Evolutionary conservation across 2,888 invertebrate species (phyloP).

Genomic region (Ormyrus rosae): DNA sequence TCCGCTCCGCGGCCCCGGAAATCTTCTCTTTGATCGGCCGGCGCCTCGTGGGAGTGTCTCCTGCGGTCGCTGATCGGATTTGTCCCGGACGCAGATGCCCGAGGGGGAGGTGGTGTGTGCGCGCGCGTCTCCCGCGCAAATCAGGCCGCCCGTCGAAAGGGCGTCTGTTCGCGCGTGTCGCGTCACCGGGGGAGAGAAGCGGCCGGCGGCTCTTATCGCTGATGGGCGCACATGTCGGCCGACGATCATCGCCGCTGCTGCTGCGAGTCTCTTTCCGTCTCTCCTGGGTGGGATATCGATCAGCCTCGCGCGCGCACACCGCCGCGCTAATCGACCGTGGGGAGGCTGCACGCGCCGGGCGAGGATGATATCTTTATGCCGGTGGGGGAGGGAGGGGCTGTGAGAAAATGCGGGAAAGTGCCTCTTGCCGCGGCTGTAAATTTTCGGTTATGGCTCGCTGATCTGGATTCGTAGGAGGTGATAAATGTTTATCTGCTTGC

Average conservation of each 20-base stretch:
- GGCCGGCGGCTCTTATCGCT: constrained; percentile 1
- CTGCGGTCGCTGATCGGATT: constrained; percentile 24
- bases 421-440: neutral
- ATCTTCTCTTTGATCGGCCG: neutral
- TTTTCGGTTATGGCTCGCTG: neutral
- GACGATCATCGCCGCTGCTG: constrained; percentile 19
- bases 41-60: constrained; percentile 40
- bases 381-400: neutral
- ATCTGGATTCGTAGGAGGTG: too few relatives aligned
- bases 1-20: neutral
- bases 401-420: neutral
- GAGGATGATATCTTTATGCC: too few relatives aligned
- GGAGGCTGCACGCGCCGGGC: neutral
- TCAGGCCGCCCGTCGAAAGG: neutral
- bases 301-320: neutral
- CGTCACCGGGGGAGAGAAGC: too few relatives aligned
- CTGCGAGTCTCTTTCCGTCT: neutral
- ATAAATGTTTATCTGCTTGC: too few relatives aligned
- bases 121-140: constrained; percentile 23
- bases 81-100: neutral
- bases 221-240: neutral
- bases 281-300: neutral
- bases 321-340: neutral
- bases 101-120: neutral
- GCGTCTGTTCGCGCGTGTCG: neutral